Evolutionary conservation across 1,140 invertebrate genomes (phyloP).

Genomic region (Thalassaphorura encarpata): DNA sequence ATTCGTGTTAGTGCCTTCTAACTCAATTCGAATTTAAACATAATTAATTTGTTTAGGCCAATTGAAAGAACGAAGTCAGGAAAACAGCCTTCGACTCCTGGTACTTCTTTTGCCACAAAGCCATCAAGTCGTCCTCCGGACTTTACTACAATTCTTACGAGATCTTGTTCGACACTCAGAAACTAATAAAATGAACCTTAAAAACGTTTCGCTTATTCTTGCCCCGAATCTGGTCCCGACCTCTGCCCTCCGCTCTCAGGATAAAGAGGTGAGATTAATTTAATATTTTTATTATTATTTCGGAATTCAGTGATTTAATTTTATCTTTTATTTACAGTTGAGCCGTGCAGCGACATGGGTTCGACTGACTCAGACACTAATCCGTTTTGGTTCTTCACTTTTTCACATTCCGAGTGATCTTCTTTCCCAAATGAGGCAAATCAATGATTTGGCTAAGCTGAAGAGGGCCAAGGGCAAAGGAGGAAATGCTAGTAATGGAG

Average conservation of each 20-base stretch:
- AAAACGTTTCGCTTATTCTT: constrained; percentile 86
- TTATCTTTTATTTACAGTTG: constrained; percentile 46
- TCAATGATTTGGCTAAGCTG: constrained; percentile 45
- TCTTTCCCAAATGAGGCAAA: constrained; percentile 52
- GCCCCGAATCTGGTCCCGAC: constrained; percentile 83
- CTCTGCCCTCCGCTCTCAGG: constrained; percentile 33
- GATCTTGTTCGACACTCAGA: constrained; percentile 57
- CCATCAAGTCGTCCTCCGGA: constrained; percentile 67
- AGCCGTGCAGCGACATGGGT: constrained; percentile 72
- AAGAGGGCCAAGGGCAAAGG: constrained; percentile 39
- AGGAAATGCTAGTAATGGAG: constrained; percentile 33
- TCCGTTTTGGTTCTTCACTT: constrained; percentile 58
- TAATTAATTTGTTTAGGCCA: constrained; percentile 29
- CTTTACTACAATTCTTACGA: constrained; percentile 62
- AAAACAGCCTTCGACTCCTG: constrained; percentile 62
- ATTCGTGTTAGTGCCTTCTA: no score
- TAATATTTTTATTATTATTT: not conserved
- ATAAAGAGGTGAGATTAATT: constrained; percentile 30
- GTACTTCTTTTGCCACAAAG: constrained; percentile 69
- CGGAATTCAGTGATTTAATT: constrained; percentile 35
- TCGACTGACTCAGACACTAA: constrained; percentile 63
- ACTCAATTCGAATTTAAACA: not conserved
- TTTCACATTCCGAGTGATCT: constrained; percentile 67
- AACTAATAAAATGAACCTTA: constrained; percentile 76
- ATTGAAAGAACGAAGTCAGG: constrained; percentile 38